Conservation (phyloP, 2,888 invertebrate genomes). For the Cyclophora albipunctata region DNA sequence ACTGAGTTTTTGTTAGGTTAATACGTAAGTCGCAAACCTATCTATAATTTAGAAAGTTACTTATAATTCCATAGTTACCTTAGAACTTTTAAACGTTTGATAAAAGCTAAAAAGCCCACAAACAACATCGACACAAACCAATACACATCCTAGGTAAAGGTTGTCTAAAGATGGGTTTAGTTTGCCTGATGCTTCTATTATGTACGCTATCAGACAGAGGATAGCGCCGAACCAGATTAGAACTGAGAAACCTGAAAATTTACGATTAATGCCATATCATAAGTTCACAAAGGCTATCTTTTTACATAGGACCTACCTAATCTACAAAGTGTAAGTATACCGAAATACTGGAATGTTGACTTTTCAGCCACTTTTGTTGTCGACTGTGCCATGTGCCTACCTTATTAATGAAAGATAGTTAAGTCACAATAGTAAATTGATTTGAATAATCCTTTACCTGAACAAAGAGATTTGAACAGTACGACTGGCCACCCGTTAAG, state of each 20-base stretch:
- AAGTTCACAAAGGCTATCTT: no score
- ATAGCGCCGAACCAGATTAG: constrained; percentile 86
- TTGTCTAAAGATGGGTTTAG: constrained; percentile 94
- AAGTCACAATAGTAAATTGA: no score
- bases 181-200: constrained; percentile 83
- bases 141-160: constrained; percentile 94
- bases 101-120: constrained; percentile 99
- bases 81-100: constrained; percentile 97
- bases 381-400: no score
- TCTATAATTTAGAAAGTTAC: no score
- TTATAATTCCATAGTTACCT: constrained; percentile 29
- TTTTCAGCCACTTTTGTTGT: no score
- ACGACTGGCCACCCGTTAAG: constrained; percentile 81
- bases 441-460: constrained; percentile 33
- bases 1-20: no score
- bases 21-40: no score
- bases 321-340: no score
- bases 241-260: constrained; percentile 81
- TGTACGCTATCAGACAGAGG: constrained; percentile 78
- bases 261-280: neutral
- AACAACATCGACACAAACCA: constrained; percentile 94
- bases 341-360: no score
- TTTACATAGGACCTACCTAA: no score
- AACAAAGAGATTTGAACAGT: constrained; percentile 67
- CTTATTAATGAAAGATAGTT: no score